These are phyloP conservation scores for Ataeniobius toweri DNA, from an alignment of 2,797 vertebrate species.

Conservation along the genomic window DNA sequence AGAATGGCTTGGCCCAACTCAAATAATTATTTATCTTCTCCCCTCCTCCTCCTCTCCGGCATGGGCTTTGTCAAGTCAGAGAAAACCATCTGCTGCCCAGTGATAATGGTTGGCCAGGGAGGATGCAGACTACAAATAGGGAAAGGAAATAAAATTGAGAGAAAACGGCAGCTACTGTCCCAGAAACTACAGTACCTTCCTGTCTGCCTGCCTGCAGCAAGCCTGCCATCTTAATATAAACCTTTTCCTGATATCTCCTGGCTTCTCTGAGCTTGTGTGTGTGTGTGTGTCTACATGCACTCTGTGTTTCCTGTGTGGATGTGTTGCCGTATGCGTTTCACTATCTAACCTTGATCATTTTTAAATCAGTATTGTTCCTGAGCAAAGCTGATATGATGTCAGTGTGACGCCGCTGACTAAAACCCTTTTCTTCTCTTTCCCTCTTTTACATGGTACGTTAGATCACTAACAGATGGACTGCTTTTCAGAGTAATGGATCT, in stretches of 20 bases:
- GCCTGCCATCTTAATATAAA: conserved; percentile 71
- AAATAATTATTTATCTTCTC: conserved; percentile 64
- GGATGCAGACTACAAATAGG: conserved; percentile 67
- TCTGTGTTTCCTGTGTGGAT: conserved; percentile 23
- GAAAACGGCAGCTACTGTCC: conserved; percentile 70
- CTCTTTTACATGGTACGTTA: conserved; percentile 28
- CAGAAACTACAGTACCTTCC: conserved; percentile 61
- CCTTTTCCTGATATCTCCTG: conserved; percentile 52
- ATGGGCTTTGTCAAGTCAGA: conserved; percentile 76
- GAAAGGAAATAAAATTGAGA: conserved; percentile 70
- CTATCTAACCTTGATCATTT: conserved; percentile 71
- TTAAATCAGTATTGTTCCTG: conserved; percentile 64
- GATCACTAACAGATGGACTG: conserved; percentile 50
- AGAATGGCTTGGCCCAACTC: conserved; percentile 60
- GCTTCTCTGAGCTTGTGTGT: conserved; percentile 15
- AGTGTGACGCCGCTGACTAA: conserved; percentile 53
- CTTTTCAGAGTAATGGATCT: conserved; percentile 31
- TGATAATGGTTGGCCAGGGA: conserved; percentile 83
- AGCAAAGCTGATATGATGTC: conserved; percentile 56
- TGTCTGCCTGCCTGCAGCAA: conserved; percentile 59
- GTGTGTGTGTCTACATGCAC: conserved; percentile 9
- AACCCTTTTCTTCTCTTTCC: conserved; percentile 11
- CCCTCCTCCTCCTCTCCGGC: conserved; percentile 58
- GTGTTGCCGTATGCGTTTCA: conserved; percentile 31
- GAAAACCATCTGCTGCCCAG: conserved; percentile 80